Evolutionary conservation across 2,888 invertebrate genomes (phyloP).

Genomic region (Tortricodes alternella): DNA sequence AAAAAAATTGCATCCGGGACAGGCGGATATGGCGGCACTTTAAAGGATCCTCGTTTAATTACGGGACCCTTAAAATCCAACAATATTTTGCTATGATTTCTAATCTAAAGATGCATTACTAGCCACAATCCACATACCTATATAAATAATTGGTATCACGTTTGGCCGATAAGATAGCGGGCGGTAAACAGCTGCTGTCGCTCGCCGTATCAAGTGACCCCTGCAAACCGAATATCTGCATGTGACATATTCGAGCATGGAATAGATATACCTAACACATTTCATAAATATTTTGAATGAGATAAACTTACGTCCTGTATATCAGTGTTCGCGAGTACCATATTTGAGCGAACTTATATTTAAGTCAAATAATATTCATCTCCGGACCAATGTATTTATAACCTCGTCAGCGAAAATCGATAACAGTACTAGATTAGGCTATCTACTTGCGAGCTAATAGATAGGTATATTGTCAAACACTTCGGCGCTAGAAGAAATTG

Average conservation of each 20-base stretch:
- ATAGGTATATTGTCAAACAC: background rate
- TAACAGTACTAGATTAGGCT: conserved; percentile 13
- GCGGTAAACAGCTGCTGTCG: conserved; percentile 46
- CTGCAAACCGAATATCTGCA: conserved; percentile 23
- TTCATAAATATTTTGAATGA: conserved; percentile 27
- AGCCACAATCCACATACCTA: conserved; percentile 16
- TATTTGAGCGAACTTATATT: conserved; percentile 31
- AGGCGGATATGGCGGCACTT: too few species aligned
- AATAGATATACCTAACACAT: background rate
- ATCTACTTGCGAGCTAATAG: background rate
- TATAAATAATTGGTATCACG: conserved; percentile 36
- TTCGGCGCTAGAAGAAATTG: background rate
- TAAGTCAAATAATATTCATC: conserved; percentile 20
- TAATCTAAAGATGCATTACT: conserved; percentile 18
- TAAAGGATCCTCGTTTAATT: too few species aligned
- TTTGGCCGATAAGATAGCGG: conserved; percentile 46
- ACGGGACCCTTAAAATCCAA: too few species aligned
- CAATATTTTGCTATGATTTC: too few species aligned
- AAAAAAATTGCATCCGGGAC: too few species aligned
- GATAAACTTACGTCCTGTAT: conserved; percentile 32
- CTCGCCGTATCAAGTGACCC: conserved; percentile 46
- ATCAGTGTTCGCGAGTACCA: conserved; percentile 10
- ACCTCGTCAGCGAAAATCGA: conserved; percentile 15
- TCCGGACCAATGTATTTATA: conserved; percentile 19
- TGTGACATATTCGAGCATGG: conserved; percentile 20